Percentiles rank a stretch among this genome's conserved stretches.
These are phyloP conservation scores for Dioctria rufipes DNA, from an alignment of 2,888 invertebrate species.

Conservation along the genomic window DNA sequence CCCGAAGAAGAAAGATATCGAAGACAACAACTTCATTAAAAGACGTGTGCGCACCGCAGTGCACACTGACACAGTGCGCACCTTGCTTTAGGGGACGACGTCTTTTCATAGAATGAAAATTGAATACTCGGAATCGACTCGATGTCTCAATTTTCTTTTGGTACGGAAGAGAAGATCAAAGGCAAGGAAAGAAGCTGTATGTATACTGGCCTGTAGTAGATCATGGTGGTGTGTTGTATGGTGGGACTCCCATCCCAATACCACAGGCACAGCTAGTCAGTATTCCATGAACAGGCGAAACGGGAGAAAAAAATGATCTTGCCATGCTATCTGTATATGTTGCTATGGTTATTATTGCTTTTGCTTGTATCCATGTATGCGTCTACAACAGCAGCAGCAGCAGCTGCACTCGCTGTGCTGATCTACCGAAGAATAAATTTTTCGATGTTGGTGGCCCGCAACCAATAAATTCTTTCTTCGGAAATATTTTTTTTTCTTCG, in stretches of 20 bases:
- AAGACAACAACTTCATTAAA: conserved; percentile 48
- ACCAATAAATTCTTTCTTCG: conserved; percentile 58
- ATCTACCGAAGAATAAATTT: conserved; percentile 56
- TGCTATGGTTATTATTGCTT: conserved; percentile 35
- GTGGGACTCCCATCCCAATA: background rate
- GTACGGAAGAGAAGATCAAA: conserved; percentile 46
- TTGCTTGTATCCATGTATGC: conserved; percentile 24
- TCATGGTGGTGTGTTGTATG: background rate
- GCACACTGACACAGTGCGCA: conserved; percentile 43
- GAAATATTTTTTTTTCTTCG: conserved; percentile 50
- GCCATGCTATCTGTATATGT: background rate
- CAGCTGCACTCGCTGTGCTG: conserved; percentile 51
- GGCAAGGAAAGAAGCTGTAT: conserved; percentile 13
- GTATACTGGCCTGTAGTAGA: no score
- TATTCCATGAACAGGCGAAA: background rate
- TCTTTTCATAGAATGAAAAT: conserved; percentile 47
- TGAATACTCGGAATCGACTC: conserved; percentile 49
- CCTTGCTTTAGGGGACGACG: conserved; percentile 33
- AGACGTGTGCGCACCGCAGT: conserved; percentile 1
- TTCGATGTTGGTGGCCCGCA: conserved; percentile 58
- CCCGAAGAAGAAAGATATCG: conserved; percentile 21
- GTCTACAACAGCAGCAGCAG: conserved; percentile 42
- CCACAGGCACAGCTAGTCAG: no score
- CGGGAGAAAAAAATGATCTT: conserved; percentile 36
- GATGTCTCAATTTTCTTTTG: conserved; percentile 51